Evolutionary conservation across 2,888 invertebrate species (phyloP).

Genomic region (Pandemis heparana): DNA sequence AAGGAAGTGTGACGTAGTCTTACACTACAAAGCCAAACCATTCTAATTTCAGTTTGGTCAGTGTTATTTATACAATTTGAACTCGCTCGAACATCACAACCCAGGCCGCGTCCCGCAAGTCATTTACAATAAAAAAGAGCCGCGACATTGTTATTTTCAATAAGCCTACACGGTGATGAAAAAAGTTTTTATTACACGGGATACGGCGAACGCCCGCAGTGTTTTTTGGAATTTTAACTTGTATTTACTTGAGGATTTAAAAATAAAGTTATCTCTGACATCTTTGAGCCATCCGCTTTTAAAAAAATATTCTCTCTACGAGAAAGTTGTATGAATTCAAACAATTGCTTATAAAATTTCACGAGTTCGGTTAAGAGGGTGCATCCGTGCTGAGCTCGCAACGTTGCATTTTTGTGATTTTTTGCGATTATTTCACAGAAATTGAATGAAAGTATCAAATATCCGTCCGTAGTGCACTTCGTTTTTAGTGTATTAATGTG

Average conservation of each 20-base stretch:
- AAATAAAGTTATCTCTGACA: background rate
- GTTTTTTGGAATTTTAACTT: conserved; percentile 1
- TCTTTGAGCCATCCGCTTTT: background rate
- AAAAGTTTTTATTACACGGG: conserved; percentile 78
- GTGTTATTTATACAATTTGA: conserved; percentile 1
- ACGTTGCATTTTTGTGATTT: no score
- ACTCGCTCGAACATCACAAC: background rate
- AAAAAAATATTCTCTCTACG: no score
- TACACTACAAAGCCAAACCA: background rate
- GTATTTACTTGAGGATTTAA: background rate
- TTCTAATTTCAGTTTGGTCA: background rate
- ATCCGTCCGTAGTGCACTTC: no score
- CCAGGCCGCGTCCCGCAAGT: conserved; percentile 48
- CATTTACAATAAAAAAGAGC: conserved; percentile 71
- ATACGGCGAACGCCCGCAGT: conserved; percentile 6
- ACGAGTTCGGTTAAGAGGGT: no score
- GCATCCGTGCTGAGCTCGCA: no score
- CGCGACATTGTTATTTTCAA: conserved; percentile 79
- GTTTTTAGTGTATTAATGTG: no score
- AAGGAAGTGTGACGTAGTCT: no score
- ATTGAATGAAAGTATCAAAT: no score
- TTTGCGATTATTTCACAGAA: no score
- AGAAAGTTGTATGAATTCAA: no score
- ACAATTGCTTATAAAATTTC: no score
- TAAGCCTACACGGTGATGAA: conserved; percentile 78